These are phyloP conservation scores for Felis chaus DNA, from an alignment of 2,113 vertebrate species.

Conservation along the genomic window DNA sequence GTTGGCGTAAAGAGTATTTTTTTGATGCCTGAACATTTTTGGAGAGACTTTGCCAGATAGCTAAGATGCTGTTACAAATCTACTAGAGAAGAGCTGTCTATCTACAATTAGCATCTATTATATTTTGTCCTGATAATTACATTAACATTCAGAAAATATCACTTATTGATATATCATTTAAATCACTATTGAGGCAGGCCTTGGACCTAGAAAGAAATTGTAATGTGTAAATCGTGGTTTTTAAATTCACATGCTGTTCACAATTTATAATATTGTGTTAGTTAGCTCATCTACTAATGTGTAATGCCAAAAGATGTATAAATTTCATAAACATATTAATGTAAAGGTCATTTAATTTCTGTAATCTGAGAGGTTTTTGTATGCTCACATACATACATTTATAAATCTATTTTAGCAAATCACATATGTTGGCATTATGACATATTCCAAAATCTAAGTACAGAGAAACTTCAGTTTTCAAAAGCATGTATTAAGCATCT, in stretches of 20 bases:
- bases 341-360: neutral
- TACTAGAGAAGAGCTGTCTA: neutral
- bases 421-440: neutral
- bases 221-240: neutral
- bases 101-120: neutral
- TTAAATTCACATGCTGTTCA: neutral
- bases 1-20: neutral
- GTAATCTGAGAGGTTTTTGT: neutral
- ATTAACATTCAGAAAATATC: neutral
- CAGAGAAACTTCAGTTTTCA: neutral
- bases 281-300: neutral
- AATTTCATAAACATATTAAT: neutral
- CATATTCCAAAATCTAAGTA: neutral
- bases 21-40: neutral
- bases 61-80: neutral
- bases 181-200: neutral
- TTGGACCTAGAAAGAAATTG: neutral
- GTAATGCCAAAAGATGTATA: neutral
- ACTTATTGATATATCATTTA: neutral
- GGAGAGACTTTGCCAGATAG: neutral
- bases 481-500: neutral
- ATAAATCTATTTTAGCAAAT: slow-evolving; percentile 1
- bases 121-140: slow-evolving; percentile 6
- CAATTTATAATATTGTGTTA: neutral
- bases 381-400: neutral